Evolutionary conservation across 2,797 vertebrate species (phyloP).

Genomic region (Pachyuromys duprasi): DNA sequence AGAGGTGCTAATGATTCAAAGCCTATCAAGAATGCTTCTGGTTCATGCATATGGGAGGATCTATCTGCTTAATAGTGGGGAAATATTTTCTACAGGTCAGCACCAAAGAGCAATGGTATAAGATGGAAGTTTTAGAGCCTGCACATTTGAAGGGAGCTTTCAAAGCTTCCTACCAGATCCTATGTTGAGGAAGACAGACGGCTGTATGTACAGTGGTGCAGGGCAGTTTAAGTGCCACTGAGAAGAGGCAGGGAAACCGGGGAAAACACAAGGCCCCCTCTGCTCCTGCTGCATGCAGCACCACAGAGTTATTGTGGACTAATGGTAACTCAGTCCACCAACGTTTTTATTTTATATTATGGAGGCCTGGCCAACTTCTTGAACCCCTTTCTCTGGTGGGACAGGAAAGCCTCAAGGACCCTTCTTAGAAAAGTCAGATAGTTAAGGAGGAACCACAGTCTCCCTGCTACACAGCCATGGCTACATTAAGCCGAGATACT

Average conservation of each 20-base stretch:
- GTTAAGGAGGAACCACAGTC: fast-evolving
- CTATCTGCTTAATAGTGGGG: conserved; percentile 88
- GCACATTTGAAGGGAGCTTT: conserved; percentile 89
- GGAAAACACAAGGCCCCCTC: not conserved
- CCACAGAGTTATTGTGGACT: fast-evolving
- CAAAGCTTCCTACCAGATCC: conserved; percentile 82
- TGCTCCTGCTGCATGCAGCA: not conserved
- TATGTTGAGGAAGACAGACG: not conserved
- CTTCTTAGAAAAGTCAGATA: not conserved
- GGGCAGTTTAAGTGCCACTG: conserved; percentile 33
- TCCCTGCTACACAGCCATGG: fast-evolving
- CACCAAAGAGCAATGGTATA: conserved; percentile 86
- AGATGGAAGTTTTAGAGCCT: conserved; percentile 89
- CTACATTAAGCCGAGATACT: not conserved
- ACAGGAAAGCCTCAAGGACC: not conserved
- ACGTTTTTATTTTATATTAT: not conserved
- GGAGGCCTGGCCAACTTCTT: not conserved
- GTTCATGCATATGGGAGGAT: conserved; percentile 81
- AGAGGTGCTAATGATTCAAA: conserved; percentile 85
- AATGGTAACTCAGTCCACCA: not conserved
- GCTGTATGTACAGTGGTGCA: conserved; percentile 62
- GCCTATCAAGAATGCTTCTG: conserved; percentile 86
- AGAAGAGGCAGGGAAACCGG: not conserved
- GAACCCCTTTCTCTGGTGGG: fast-evolving
- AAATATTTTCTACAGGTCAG: conserved; percentile 90